Conservation (phyloP, 2,888 invertebrate genomes). For the Spisula subtruncata region DNA sequence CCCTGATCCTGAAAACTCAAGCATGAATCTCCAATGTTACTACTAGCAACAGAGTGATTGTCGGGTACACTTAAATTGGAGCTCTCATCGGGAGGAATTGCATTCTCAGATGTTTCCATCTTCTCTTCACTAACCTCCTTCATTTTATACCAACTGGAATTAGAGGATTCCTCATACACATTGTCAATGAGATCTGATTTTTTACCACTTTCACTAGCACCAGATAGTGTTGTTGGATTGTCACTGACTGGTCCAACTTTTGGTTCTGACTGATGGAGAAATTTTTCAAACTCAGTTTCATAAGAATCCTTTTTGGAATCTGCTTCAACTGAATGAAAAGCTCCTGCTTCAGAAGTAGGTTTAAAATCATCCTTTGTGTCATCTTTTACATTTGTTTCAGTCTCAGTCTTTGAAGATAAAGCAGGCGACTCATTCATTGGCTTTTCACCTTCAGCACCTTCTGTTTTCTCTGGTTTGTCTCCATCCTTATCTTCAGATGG, state of each 20-base stretch:
- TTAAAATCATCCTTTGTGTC: background rate
- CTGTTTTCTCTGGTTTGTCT: background rate
- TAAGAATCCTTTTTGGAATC: conserved; percentile 44
- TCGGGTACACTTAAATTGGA: conserved; percentile 66
- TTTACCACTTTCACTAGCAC: background rate
- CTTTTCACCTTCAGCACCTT: background rate
- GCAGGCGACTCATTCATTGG: background rate
- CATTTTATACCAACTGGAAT: conserved; percentile 70
- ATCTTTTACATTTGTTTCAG: background rate
- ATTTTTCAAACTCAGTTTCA: conserved; percentile 57
- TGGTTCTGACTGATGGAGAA: conserved; percentile 31
- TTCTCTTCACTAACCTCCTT: conserved; percentile 51
- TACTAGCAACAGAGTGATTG: conserved; percentile 65
- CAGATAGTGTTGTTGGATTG: background rate
- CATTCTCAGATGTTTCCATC: conserved; percentile 47
- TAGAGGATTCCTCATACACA: conserved; percentile 61
- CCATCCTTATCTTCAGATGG: background rate
- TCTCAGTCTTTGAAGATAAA: background rate
- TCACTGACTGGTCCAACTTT: conserved; percentile 12
- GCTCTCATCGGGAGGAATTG: conserved; percentile 57
- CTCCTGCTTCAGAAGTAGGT: background rate
- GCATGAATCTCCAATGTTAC: conserved; percentile 65
- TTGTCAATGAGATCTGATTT: background rate
- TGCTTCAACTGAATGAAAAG: conserved; percentile 30
- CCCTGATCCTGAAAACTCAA: conserved; percentile 63